Evolutionary conservation across 2,888 invertebrate genomes (phyloP).

Genomic region (Hypselothyrea guttata): DNA sequence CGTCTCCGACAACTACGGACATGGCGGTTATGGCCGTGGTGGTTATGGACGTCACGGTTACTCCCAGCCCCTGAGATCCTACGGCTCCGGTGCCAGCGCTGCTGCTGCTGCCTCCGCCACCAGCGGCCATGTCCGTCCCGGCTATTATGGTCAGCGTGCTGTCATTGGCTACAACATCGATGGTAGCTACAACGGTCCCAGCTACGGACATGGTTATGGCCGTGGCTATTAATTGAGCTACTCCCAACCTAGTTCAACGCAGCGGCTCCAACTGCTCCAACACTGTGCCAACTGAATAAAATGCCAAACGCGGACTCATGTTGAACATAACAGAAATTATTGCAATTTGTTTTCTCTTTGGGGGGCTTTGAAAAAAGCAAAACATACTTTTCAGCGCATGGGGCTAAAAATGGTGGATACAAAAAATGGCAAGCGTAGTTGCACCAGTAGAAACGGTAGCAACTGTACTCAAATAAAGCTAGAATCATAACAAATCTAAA

Average conservation of each 20-base stretch:
- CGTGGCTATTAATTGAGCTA: conserved; percentile 33
- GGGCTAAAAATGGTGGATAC: conserved; percentile 12
- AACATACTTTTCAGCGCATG: conserved; percentile 58
- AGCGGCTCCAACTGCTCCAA: conserved; percentile 18
- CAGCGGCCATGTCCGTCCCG: conserved; percentile 36
- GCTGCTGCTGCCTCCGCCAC: conserved; percentile 60
- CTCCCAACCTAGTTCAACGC: conserved; percentile 22
- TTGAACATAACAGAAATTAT: conserved; percentile 56
- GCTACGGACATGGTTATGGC: conserved; percentile 29
- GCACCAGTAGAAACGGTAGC: conserved; percentile 1
- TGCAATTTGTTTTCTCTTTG: conserved; percentile 9
- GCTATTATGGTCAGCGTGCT: conserved; percentile 41
- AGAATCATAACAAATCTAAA: too few relatives aligned
- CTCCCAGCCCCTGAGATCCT: conserved; percentile 27
- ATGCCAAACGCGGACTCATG: conserved; percentile 36
- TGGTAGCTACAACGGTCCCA: conserved; percentile 17
- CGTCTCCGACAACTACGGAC: conserved; percentile 26
- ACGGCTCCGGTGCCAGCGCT: conserved; percentile 36
- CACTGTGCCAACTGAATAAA: conserved; percentile 38
- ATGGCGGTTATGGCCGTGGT: conserved; percentile 10
- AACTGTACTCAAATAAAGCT: too few relatives aligned
- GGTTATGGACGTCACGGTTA: conserved; percentile 12
- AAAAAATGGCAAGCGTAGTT: background rate
- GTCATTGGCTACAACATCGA: conserved; percentile 49
- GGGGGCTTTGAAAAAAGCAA: conserved; percentile 4